phyloP scores from a whole-genome alignment of 2,113 vertebrate species.

The Hymenochirus boettgeri region DNA sequence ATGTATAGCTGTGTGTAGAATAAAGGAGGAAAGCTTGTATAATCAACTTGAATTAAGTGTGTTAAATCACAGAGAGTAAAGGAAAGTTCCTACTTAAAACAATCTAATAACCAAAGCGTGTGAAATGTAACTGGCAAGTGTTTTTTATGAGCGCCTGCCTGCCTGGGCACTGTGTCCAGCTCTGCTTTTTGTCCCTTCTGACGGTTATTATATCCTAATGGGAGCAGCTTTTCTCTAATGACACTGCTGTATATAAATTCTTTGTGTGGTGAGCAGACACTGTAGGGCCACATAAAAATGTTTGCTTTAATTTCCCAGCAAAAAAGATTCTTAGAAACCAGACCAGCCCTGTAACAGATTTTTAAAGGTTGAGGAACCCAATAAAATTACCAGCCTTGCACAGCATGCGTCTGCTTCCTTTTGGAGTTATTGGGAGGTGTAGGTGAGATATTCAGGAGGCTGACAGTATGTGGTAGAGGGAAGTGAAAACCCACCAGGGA shows the following conservation, averaged over 20 bases:
- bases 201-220: slow-evolving; percentile 95
- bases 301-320: slow-evolving; percentile 79
- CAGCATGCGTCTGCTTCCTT: slow-evolving; percentile 81
- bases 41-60: slow-evolving; percentile 32
- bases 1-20: slow-evolving; percentile 1
- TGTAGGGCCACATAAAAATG: slow-evolving; percentile 86
- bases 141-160: slow-evolving; percentile 79
- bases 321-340: slow-evolving; percentile 77
- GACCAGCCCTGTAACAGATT: slow-evolving; percentile 75
- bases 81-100: slow-evolving; percentile 49
- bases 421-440: slow-evolving; percentile 80
- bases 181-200: slow-evolving; percentile 93
- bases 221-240: slow-evolving; percentile 89
- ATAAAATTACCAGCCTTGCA: slow-evolving; percentile 82
- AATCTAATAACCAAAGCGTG: slow-evolving; percentile 46
- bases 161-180: slow-evolving; percentile 74
- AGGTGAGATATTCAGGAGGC: slow-evolving; percentile 82
- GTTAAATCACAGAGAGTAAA: slow-evolving; percentile 25
- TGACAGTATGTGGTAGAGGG: slow-evolving; percentile 75
- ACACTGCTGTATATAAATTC: slow-evolving; percentile 89
- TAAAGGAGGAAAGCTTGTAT: slow-evolving; percentile 17
- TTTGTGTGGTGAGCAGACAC: slow-evolving; percentile 82
- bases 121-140: slow-evolving; percentile 56
- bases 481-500: slow-evolving; percentile 59
- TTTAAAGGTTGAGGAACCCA: slow-evolving; percentile 78